Evolutionary conservation across 2,797 vertebrate species (phyloP).

Genomic region (Podarcis siculus): DNA sequence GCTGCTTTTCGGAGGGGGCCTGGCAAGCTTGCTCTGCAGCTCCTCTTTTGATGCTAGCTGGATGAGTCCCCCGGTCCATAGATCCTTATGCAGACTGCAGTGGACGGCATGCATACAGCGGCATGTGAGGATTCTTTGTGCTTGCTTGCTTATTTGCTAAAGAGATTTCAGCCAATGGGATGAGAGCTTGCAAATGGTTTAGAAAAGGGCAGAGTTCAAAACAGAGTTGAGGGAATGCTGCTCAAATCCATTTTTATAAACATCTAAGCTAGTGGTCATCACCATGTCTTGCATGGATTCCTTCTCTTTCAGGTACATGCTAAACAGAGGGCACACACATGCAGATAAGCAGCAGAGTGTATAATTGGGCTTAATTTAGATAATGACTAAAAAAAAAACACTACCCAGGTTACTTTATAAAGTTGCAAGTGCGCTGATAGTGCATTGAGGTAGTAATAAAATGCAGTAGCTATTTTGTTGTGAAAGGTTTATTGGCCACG

Average conservation of each 20-base stretch:
- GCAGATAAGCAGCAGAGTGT: slow-evolving; percentile 30
- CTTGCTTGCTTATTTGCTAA: background rate
- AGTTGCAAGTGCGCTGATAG: slow-evolving; percentile 29
- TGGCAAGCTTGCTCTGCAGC: background rate
- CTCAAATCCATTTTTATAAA: background rate
- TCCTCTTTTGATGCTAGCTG: background rate
- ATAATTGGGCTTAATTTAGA: slow-evolving; percentile 23
- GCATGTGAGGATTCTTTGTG: background rate
- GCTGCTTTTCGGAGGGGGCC: background rate
- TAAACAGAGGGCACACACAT: background rate
- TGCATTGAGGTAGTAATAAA: slow-evolving; percentile 14
- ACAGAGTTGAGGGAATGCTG: background rate
- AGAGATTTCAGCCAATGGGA: background rate
- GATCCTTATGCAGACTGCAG: background rate
- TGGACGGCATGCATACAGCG: background rate
- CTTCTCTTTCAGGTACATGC: background rate
- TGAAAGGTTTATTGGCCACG: slow-evolving; percentile 7
- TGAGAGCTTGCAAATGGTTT: background rate
- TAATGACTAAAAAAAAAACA: background rate
- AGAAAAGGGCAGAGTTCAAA: background rate
- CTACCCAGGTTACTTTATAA: slow-evolving; percentile 17
- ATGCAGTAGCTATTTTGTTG: slow-evolving; percentile 36
- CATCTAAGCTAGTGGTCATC: background rate
- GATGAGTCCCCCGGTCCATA: background rate
- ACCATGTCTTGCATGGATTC: background rate